A percentile compares a stretch with the other conserved stretches of the same genome.
These are phyloP conservation scores for Cydia pomonella DNA, from an alignment of 1,140 invertebrate species.

Conservation along the genomic window DNA sequence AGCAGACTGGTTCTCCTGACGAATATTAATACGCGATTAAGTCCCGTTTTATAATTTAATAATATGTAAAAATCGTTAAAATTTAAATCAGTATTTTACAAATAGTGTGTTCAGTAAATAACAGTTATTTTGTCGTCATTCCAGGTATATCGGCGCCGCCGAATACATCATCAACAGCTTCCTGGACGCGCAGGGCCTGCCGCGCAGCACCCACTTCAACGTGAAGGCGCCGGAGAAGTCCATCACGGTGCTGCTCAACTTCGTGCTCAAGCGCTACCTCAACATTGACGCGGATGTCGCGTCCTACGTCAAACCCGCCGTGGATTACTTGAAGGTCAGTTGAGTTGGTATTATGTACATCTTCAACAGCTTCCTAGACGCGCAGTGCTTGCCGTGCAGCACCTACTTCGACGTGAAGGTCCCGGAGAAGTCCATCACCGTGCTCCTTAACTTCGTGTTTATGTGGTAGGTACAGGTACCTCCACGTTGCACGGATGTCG, in stretches of 20 bases:
- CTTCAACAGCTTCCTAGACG: conserved; percentile 86
- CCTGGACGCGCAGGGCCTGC: conserved; percentile 87
- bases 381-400: conserved; percentile 86
- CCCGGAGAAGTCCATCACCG: conserved; percentile 85
- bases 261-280: conserved; percentile 85
- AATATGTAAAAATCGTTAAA: no score
- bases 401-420: conserved; percentile 85
- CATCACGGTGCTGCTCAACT: conserved; percentile 84
- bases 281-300: conserved; percentile 86
- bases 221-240: conserved; percentile 85
- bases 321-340: conserved; percentile 84
- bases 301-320: conserved; percentile 87
- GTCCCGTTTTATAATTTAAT: no score
- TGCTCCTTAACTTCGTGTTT: conserved; percentile 84
- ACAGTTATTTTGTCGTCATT: conserved; percentile 44
- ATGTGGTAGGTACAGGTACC: conserved; percentile 82
- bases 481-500: conserved; percentile 86
- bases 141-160: conserved; percentile 85
- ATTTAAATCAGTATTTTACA: no score
- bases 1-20: no score
- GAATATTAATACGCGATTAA: no score
- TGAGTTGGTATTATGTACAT: conserved; percentile 72
- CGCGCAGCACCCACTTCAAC: conserved; percentile 86
- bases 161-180: conserved; percentile 89
- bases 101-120: no score